Evolutionary conservation across 2,113 vertebrate genomes (phyloP).

Genomic region (Eonycteris spelaea): DNA sequence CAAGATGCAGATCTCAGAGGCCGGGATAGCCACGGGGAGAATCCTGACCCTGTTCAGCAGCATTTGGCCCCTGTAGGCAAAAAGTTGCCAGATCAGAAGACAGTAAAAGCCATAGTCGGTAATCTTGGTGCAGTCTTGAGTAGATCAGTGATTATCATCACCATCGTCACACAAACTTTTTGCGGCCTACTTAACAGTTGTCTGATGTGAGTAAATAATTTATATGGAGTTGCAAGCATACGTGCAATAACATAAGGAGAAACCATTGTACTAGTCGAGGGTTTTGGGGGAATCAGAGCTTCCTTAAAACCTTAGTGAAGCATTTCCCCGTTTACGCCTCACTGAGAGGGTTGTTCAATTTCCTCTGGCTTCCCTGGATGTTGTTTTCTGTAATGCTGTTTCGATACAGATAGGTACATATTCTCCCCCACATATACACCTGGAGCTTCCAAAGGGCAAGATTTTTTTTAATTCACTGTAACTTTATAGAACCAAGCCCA

Average conservation of each 20-base stretch:
- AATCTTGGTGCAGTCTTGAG: background rate
- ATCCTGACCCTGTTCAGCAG: background rate
- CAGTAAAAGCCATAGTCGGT: background rate
- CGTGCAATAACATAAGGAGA: background rate
- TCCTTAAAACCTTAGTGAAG: background rate
- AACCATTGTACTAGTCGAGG: background rate
- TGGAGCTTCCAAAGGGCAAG: background rate
- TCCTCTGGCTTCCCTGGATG: background rate
- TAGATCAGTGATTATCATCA: background rate
- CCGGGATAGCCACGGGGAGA: background rate
- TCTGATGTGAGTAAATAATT: conserved; percentile 4
- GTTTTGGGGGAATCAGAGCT: background rate
- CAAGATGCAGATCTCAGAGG: conserved; percentile 32
- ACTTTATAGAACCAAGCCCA: background rate
- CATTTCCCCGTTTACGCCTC: background rate
- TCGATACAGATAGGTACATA: background rate
- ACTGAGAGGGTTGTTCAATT: background rate
- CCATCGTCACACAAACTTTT: conserved; percentile 18
- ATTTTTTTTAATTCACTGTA: conserved; percentile 9
- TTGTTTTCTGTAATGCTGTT: background rate
- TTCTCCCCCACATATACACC: background rate
- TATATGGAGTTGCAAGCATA: background rate
- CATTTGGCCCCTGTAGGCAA: background rate
- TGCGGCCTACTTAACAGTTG: background rate
- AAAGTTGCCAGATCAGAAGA: background rate